phyloP scores from a whole-genome alignment of 2,888 invertebrate genomes.

The Phalera bucephala region DNA sequence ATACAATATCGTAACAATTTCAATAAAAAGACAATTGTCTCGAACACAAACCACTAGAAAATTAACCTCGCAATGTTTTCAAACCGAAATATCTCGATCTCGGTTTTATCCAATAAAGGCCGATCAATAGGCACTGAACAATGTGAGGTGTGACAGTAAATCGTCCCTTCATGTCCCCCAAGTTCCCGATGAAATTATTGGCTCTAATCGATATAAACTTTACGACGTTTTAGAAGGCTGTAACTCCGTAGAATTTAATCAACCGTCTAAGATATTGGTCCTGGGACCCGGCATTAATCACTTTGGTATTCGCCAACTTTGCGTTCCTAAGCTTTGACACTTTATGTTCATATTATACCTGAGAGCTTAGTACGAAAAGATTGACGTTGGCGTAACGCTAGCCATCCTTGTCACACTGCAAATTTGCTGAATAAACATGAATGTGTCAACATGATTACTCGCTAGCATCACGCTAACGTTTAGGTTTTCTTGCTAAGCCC shows the following conservation, averaged over 20 bases:
- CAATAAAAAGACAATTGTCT: no score
- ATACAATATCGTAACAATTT: no score
- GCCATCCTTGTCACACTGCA: no score
- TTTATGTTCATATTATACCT: conserved; percentile 17
- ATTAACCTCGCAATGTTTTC: no score
- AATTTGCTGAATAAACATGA: no score
- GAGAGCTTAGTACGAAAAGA: no score
- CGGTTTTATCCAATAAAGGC: conserved; percentile 25
- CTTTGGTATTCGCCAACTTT: conserved; percentile 26
- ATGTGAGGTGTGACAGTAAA: conserved; percentile 32
- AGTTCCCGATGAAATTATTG: conserved; percentile 59
- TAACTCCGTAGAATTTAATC: conserved; percentile 70
- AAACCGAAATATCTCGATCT: conserved; percentile 8
- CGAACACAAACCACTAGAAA: no score
- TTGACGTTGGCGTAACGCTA: no score
- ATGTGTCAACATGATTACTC: no score
- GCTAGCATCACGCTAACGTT: no score
- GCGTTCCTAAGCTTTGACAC: conserved; percentile 41
- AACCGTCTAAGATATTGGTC: conserved; percentile 67
- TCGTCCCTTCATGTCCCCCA: conserved; percentile 29
- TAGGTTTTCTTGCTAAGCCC: no score
- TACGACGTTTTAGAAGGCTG: conserved; percentile 53
- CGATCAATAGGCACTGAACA: conserved; percentile 22
- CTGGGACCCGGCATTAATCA: conserved; percentile 47
- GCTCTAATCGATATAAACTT: conserved; percentile 68